Percentiles rank a stretch among this genome's conserved stretches.
Conservation (phyloP, 2,888 invertebrate species). For the Epistrophe grossulariae region DNA sequence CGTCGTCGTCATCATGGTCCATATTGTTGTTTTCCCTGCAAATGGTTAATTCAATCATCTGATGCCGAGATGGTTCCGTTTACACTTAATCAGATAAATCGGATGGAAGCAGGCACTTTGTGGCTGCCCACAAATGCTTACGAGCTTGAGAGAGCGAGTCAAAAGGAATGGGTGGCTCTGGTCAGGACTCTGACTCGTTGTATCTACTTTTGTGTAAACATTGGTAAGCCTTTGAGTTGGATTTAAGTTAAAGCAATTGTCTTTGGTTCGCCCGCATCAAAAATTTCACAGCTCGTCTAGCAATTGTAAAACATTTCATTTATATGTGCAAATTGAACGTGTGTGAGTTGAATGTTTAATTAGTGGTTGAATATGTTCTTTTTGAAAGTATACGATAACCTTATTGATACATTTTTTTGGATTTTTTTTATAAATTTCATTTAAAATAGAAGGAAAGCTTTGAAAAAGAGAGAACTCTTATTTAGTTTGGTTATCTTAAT, state of each 20-base stretch:
- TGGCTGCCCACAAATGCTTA: slow-evolving; percentile 77
- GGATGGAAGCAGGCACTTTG: slow-evolving; percentile 78
- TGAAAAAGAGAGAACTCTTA: not conserved
- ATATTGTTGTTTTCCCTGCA: slow-evolving; percentile 77
- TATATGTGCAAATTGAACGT: slow-evolving; percentile 32
- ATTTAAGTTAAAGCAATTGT: slow-evolving; percentile 57
- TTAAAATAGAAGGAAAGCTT: not conserved
- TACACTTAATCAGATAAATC: slow-evolving; percentile 78
- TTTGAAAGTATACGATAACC: not conserved
- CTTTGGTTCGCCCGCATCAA: slow-evolving; percentile 71
- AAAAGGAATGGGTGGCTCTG: slow-evolving; percentile 46
- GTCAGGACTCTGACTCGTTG: slow-evolving; percentile 50
- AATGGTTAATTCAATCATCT: slow-evolving; percentile 83
- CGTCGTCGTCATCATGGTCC: slow-evolving; percentile 25
- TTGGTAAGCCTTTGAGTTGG: slow-evolving; percentile 64
- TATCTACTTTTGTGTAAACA: slow-evolving; percentile 75
- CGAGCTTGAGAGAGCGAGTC: slow-evolving; percentile 2
- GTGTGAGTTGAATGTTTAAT: slow-evolving; percentile 61
- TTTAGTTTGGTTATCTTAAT: not conserved
- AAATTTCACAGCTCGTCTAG: slow-evolving; percentile 76
- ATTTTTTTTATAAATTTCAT: not conserved
- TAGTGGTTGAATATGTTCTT: slow-evolving; percentile 29
- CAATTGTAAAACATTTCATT: slow-evolving; percentile 66
- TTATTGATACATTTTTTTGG: not conserved
- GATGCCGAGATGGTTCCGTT: slow-evolving; percentile 77